Base-by-base conservation (phyloP, 2,888 invertebrate genomes). In the Mesorhabditis sp. region DNA sequence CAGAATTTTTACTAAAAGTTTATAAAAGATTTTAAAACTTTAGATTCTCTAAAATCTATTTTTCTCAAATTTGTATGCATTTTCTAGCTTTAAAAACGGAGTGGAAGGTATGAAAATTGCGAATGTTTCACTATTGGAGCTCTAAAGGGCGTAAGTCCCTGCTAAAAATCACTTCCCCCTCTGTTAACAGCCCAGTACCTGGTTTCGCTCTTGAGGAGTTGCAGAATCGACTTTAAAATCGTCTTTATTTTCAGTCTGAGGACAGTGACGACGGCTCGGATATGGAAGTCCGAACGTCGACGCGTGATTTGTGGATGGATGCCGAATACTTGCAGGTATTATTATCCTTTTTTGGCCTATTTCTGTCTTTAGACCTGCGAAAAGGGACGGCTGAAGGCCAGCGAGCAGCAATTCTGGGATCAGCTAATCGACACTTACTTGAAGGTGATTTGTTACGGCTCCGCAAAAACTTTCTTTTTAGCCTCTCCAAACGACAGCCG, bases 391-490 rank as follows among this genome's bases (percentile, higher is more conserved):
- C 75, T 85, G 68, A 83, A 85, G 72, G 72, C 74, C n/a, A 78
- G 80, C 5, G 97, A 98, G 88, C 76, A 85, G 67, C 89, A 89
- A 69, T 86, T 86, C 76, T 86, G 86, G 86, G 76, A 76, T 28
- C 79, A 84, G 43, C 73, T 86, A 43, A 83, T 86, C 61, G 80
- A 83, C 64, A 79, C 77, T 61, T 85, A 86, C 69, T 75, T 86
- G 62, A 83, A 81, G 76, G 84, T 28, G 28, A 28, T 79, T 5
- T 5, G 28, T 67, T 45, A 58, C 13, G 6, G 13, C 7, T 69
- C 45, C n/a, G 7, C 10, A 50, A 50, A 50, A 50, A 50, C 10
- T 50, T 28, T 28, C 44, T 50, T 70, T 79, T 70, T 45, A 84
- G 82, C 85, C 85, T 13, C 75, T 82, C 62, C 75, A 78, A 66